Evolutionary conservation across 2,113 vertebrate genomes (phyloP), one percentile per base, ranked within the genome.

Genomic region (Cairina moschata): DNA sequence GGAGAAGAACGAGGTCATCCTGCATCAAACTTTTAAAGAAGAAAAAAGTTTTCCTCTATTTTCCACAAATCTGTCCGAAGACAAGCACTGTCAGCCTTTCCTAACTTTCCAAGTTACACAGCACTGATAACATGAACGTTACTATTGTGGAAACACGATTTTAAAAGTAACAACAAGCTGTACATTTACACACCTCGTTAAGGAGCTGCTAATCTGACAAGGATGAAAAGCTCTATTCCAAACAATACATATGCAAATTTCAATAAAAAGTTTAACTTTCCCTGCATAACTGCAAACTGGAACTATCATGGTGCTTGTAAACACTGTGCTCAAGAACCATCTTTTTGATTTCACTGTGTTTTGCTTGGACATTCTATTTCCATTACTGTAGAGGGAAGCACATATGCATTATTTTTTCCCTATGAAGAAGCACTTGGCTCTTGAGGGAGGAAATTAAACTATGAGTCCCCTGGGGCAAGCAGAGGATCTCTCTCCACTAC

Each of bases 401-500:
- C 25, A 67, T 25, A 46, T 9, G 29, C 68, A 91, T 58, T 91
- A 44, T 14, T 72, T 72, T 90, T 80, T 52, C 83, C 55, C 83
- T 89, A 58, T 50, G 73, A 90, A 58, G 71, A 91, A 91, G 69
- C 52, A 91, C 5, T 68, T 88, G 83, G 44, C 52, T 75, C 62
- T 91, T 69, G 26, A 79, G 8, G 26, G 42, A 22, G 12, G 7
- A 73, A 94, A 90, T 91, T 88, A 86, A 95, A 60, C 79, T 93
- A 48, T 50, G 69, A 92, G 86, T 81, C 63, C 79, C 69, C 46
- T 32, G 79, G 60, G 89, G 48, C 0, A 6, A 89, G 83, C 86
- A 88, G 15, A 86, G 54, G 52, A 76, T 83, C 31, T 93, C 69
- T 58, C 63, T 95, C 21, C 18, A 2, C 69, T 62, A 22, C 69